A percentile compares a stretch with the other conserved stretches of the same genome.
Evolutionary conservation across 2,797 vertebrate species (phyloP).

Genomic region (Sebastes kiyomatsui): DNA sequence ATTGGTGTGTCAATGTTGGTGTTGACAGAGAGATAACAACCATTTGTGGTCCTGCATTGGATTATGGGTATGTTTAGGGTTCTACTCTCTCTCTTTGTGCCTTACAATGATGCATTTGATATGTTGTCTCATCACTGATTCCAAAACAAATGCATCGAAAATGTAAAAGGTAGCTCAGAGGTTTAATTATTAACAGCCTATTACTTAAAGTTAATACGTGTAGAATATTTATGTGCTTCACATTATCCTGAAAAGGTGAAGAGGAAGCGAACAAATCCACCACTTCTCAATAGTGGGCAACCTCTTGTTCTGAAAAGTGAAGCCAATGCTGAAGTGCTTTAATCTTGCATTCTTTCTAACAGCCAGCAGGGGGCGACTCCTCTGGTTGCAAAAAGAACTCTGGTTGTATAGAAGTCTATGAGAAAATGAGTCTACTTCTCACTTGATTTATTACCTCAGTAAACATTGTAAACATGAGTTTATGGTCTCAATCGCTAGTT

Average conservation of each 20-base stretch:
- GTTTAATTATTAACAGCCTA: not conserved
- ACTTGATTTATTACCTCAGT: too few species aligned
- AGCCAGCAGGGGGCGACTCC: too few species aligned
- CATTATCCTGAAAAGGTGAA: not conserved
- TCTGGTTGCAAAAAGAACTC: too few species aligned
- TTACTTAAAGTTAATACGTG: not conserved
- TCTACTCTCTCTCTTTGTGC: not conserved
- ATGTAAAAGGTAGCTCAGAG: not conserved
- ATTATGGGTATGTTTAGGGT: constrained; percentile 1
- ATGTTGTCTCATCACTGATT: not conserved
- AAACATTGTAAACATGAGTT: too few species aligned
- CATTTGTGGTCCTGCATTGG: not conserved
- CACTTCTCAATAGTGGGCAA: not conserved
- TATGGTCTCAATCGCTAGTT: too few species aligned
- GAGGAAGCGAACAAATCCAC: too few species aligned
- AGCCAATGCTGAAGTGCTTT: not conserved
- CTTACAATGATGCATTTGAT: not conserved
- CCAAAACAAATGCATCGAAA: not conserved
- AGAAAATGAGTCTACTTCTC: too few species aligned
- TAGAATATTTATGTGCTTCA: not conserved
- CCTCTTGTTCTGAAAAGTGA: not conserved
- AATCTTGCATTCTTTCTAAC: not conserved
- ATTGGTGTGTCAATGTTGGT: not conserved
- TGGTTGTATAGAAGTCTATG: too few species aligned
- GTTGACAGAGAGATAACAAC: constrained; percentile 14